Evolutionary conservation across 2,113 vertebrate species (phyloP).

Genomic region (Sialia sialis): DNA sequence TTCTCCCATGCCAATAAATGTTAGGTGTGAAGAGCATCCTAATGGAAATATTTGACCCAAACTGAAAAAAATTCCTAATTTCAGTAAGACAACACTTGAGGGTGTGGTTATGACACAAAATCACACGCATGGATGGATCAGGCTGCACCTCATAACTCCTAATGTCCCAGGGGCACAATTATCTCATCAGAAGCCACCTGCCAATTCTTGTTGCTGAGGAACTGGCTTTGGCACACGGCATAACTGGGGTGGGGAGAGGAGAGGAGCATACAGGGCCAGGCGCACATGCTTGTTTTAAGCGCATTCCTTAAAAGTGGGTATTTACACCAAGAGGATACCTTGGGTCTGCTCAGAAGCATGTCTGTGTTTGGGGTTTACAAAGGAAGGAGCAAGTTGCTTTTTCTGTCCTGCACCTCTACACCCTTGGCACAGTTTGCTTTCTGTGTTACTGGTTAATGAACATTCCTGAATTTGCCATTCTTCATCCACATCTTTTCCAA

Average conservation of each 20-base stretch:
- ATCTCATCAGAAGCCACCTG: slow-evolving; percentile 49
- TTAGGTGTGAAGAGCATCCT: not conserved
- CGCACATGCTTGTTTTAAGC: not conserved
- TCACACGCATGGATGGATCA: slow-evolving; percentile 42
- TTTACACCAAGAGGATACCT: not conserved
- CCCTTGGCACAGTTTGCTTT: not conserved
- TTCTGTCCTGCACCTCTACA: not conserved
- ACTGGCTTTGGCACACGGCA: not conserved
- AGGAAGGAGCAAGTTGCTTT: not conserved
- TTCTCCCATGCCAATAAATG: not conserved
- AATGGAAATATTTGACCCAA: slow-evolving; percentile 1
- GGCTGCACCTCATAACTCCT: slow-evolving; percentile 19
- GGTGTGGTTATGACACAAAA: slow-evolving; percentile 49
- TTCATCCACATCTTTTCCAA: not conserved
- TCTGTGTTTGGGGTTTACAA: not conserved
- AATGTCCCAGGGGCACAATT: slow-evolving; percentile 22
- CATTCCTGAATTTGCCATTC: not conserved
- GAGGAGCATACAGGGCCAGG: not conserved
- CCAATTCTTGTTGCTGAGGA: slow-evolving; percentile 49
- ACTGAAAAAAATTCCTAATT: slow-evolving; percentile 46
- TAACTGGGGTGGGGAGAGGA: not conserved
- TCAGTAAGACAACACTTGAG: slow-evolving; percentile 24
- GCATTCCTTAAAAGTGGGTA: slow-evolving; percentile 1
- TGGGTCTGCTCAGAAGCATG: not conserved
- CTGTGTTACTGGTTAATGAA: not conserved